Evolutionary conservation across 2,888 invertebrate genomes (phyloP).

Genomic region (Linyphia triangularis): DNA sequence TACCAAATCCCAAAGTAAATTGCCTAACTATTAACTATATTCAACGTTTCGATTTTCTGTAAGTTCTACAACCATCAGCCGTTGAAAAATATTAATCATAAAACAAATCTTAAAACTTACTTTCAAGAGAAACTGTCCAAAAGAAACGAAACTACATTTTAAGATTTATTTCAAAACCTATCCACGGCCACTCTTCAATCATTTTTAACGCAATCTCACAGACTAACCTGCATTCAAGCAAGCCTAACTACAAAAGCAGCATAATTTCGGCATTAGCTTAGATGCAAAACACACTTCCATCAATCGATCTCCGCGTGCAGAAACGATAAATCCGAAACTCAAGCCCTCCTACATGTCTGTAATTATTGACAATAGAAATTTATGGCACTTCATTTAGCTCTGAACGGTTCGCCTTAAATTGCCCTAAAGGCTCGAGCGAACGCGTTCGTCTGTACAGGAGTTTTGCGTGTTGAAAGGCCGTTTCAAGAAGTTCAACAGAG

Average conservation of each 20-base stretch:
- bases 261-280: not conserved
- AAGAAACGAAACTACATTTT: not conserved
- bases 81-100: too few relatives aligned
- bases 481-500: conserved; percentile 19
- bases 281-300: conserved; percentile 8
- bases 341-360: conserved; percentile 9
- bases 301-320: conserved; percentile 28
- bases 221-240: not conserved
- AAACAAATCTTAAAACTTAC: not conserved
- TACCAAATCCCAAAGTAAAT: too few relatives aligned
- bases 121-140: not conserved
- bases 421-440: not conserved
- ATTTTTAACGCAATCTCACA: not conserved
- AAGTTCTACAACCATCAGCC: too few relatives aligned
- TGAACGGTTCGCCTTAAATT: conserved; percentile 33
- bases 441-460: not conserved
- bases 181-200: not conserved
- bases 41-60: too few relatives aligned
- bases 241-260: not conserved
- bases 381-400: conserved; percentile 49
- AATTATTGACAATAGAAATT: conserved; percentile 70
- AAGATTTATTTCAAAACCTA: not conserved
- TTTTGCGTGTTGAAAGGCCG: conserved; percentile 55
- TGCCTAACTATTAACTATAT: too few relatives aligned
- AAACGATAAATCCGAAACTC: conserved; percentile 31